Base-by-base conservation (phyloP, 30 jellyfish, hydroid and myxozoan genomes). In the Chironex yamaguchii region DNA sequence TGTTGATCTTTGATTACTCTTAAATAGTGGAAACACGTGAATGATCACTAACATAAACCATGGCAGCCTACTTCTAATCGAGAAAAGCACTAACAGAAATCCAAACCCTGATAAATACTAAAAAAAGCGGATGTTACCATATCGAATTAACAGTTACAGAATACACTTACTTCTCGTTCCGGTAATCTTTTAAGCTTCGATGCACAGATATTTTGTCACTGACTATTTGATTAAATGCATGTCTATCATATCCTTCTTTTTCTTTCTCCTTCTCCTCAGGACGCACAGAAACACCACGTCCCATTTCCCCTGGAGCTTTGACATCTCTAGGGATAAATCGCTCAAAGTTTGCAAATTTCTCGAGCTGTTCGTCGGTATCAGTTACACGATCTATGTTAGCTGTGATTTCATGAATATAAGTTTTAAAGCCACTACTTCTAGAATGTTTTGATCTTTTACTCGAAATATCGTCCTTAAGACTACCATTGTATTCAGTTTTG, bases 201-300 rank as follows among this genome's bases (percentile, higher is more conserved):
- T 93, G 97, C 50, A 93, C 92, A 33, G 98, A 93, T 24, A 93
- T 93, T 63, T 84, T 88, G 65, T 93, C 98, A 21, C 97, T 85
- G 48, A 93, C 97, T 66, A 88, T 50, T 52, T 93, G 98, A 53
- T 93, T 93, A 51, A 93, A 93, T 0, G 98, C 98, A 51, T 93
- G 98, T 65, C 89, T 82, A 36, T 93, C 90, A 52, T 87, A 93
- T 0, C 98, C 98, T 29, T 75, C 93, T 78, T 93, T 93, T 62
- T 93, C 98, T 52, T 82, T 82, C 74, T 93, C 98, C 66, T 93
- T 93, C 64, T 93, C 98, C 4, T 67, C 96, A 2, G 92, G 75
- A 13, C 90, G 58, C 1, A 89, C 89, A 22, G 73, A 62, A 27
- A 82, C 96, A 3, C 97, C 98, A 52, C 71, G 82, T n/a, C 98